A percentile compares a stretch with the other conserved stretches of the same genome.
These are phyloP conservation scores for Telmatochromis sp. DNA, from an alignment of 2,113 vertebrate genomes.

Conservation along the genomic window DNA sequence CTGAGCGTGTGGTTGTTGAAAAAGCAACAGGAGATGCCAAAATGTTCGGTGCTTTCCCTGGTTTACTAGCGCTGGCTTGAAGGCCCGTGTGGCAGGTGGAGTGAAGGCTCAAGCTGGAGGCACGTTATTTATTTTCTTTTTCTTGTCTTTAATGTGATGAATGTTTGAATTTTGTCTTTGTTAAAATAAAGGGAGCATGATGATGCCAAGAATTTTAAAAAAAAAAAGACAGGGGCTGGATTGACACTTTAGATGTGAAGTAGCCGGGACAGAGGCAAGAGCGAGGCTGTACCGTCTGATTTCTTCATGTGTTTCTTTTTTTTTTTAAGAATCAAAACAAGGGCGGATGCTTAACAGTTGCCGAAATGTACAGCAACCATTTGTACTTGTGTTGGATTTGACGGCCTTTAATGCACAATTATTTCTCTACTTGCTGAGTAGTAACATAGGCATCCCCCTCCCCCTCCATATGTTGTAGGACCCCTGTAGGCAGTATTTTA, in stretches of 20 bases:
- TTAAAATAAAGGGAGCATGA: slow-evolving; percentile 25
- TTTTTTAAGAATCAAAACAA: neutral
- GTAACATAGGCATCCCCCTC: slow-evolving; percentile 22
- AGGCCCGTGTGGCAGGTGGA: neutral
- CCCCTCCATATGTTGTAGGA: neutral
- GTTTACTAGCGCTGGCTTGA: neutral
- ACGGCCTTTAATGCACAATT: slow-evolving; percentile 59
- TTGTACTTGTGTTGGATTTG: slow-evolving; percentile 42
- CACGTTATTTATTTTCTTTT: neutral
- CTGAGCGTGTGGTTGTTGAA: slow-evolving; percentile 9
- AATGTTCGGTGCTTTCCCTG: slow-evolving; percentile 50
- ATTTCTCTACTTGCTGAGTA: slow-evolving; percentile 41
- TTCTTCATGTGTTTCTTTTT: neutral
- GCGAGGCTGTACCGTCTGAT: slow-evolving; percentile 1
- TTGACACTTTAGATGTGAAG: slow-evolving; percentile 23
- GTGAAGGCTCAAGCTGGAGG: neutral
- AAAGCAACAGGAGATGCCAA: slow-evolving; percentile 63
- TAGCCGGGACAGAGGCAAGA: slow-evolving; percentile 20
- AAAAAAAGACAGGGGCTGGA: neutral
- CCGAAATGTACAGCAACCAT: slow-evolving; percentile 43
- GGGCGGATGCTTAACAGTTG: slow-evolving; percentile 17
- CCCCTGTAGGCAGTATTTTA: slow-evolving; percentile 29
- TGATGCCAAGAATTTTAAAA: neutral
- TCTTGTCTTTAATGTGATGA: neutral
- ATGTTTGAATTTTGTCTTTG: slow-evolving; percentile 10